Conservation (phyloP, 2,113 vertebrate species). For the Reinhardtius hippoglossoides region DNA sequence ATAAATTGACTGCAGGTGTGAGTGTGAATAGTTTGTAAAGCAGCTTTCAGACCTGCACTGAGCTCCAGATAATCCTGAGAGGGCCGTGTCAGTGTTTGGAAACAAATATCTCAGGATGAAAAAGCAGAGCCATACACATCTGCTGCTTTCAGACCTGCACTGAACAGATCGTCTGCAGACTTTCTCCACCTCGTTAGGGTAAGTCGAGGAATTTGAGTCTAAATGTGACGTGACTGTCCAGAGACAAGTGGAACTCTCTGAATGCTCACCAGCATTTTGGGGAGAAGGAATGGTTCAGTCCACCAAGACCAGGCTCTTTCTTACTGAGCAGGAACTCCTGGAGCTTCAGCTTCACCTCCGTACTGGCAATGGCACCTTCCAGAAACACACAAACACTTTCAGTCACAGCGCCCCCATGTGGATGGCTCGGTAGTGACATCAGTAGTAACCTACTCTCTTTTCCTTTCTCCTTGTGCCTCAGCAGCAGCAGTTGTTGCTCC, state of each 20-base stretch:
- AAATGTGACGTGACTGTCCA: not conserved
- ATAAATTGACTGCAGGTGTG: no score
- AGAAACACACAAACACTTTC: slow-evolving; percentile 3
- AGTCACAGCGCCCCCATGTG: not conserved
- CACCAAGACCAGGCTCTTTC: slow-evolving; percentile 87
- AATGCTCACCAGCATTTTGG: slow-evolving; percentile 91
- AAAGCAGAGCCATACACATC: no score
- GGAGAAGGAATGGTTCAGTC: slow-evolving; percentile 95
- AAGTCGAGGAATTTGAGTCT: not conserved
- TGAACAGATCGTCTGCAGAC: no score
- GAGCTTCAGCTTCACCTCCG: slow-evolving; percentile 95
- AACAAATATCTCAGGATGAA: no score
- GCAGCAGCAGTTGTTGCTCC: slow-evolving; percentile 76
- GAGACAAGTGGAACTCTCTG: not conserved
- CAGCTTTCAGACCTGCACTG: no score
- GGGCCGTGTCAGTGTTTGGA: no score
- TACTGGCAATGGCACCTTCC: slow-evolving; percentile 96
- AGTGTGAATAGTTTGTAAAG: no score
- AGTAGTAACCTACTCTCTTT: slow-evolving; percentile 72
- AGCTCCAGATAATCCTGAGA: no score
- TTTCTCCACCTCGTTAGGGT: no score
- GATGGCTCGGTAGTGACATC: not conserved
- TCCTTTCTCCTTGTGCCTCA: slow-evolving; percentile 79
- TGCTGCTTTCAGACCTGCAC: no score
- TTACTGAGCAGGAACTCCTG: slow-evolving; percentile 96